Evolutionary conservation across 1,140 invertebrate species (phyloP).

Genomic region (Monomorium pharaonis): DNA sequence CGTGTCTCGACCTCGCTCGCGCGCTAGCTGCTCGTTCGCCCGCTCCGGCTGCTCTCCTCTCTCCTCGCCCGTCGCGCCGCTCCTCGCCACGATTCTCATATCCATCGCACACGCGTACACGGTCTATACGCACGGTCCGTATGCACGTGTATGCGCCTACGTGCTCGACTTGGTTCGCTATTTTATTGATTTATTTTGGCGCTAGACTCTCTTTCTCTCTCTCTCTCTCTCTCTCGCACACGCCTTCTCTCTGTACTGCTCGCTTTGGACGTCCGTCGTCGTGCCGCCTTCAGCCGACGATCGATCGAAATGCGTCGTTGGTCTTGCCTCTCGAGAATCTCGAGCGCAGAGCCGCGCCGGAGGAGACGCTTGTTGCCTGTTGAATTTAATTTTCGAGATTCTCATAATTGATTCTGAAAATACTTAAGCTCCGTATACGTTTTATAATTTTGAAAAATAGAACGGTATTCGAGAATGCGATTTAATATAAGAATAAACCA

Average conservation of each 20-base stretch:
- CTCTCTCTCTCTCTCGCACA: background rate
- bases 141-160: slow-evolving; percentile 35
- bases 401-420: background rate
- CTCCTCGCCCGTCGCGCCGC: slow-evolving; percentile 9
- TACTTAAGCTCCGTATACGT: background rate
- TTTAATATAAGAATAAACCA: too few species aligned
- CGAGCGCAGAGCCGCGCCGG: background rate
- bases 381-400: background rate
- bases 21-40: slow-evolving; percentile 57
- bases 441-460: background rate
- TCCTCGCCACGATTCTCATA: background rate
- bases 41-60: slow-evolving; percentile 48
- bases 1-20: slow-evolving; percentile 78
- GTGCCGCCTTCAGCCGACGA: slow-evolving; percentile 54
- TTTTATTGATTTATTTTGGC: slow-evolving; percentile 76
- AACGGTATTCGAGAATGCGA: background rate
- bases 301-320: slow-evolving; percentile 64
- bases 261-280: slow-evolving; percentile 8
- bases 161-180: slow-evolving; percentile 59
- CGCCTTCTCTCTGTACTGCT: slow-evolving; percentile 7
- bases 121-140: background rate
- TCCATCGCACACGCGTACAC: slow-evolving; percentile 30
- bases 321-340: slow-evolving; percentile 43
- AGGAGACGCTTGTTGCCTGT: background rate
- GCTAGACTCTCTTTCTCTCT: slow-evolving; percentile 55